Evolutionary conservation across 2,888 invertebrate genomes (phyloP).

Genomic region (Stomorhina lunata): DNA sequence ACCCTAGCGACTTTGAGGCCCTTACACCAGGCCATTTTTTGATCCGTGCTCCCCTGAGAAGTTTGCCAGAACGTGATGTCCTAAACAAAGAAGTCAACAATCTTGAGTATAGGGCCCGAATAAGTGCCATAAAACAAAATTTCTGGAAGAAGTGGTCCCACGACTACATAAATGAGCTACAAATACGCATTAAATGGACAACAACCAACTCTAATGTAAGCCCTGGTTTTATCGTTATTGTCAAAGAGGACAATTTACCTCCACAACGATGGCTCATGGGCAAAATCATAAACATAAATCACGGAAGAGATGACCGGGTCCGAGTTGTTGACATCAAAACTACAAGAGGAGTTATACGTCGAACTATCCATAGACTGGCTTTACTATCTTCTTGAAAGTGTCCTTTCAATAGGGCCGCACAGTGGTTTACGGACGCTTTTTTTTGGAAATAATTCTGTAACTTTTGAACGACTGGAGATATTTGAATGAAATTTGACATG

Average conservation of each 20-base stretch:
- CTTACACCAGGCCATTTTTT: slow-evolving; percentile 42
- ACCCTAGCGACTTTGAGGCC: too few relatives aligned
- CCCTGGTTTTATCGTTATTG: not conserved
- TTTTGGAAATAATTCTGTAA: too few relatives aligned
- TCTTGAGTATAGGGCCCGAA: slow-evolving; percentile 12
- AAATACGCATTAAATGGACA: slow-evolving; percentile 19
- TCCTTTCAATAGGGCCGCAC: slow-evolving; percentile 28
- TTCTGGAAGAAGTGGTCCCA: slow-evolving; percentile 17
- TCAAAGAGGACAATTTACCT: slow-evolving; percentile 10
- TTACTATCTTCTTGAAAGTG: slow-evolving; percentile 10
- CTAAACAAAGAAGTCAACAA: not conserved
- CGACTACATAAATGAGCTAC: slow-evolving; percentile 13
- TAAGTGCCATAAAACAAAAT: slow-evolving; percentile 4
- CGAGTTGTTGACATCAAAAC: slow-evolving; percentile 25
- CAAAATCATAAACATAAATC: not conserved
- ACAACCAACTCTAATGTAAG: not conserved
- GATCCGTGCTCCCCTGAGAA: not conserved
- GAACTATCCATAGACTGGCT: slow-evolving; percentile 25
- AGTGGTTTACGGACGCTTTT: too few relatives aligned
- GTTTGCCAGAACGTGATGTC: too few relatives aligned
- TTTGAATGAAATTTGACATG: too few relatives aligned
- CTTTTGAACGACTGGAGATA: too few relatives aligned
- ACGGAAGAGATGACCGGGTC: slow-evolving; percentile 11
- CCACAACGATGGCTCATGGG: slow-evolving; percentile 27
- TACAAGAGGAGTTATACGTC: slow-evolving; percentile 9